Percentiles rank a stretch among this genome's conserved stretches.
Evolutionary conservation across 2,797 vertebrate species (phyloP).

Genomic region (Mico argentatus): DNA sequence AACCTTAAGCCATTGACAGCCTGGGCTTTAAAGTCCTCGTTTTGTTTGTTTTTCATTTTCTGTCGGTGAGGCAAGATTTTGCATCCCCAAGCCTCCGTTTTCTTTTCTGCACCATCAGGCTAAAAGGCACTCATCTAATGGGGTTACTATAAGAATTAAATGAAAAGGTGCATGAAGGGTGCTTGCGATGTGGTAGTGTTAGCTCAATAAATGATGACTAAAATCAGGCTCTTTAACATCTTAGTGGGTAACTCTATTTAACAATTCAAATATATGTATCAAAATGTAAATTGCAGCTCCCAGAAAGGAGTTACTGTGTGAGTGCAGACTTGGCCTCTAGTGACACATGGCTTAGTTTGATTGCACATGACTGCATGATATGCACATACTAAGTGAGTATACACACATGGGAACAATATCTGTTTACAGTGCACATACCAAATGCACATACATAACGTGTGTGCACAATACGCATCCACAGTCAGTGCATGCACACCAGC

Average conservation of each 20-base stretch:
- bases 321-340: accelerated
- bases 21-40: accelerated
- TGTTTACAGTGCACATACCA: not conserved
- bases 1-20: not conserved
- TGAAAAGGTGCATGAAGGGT: not conserved
- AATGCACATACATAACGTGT: too few species aligned
- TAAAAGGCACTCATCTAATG: not conserved
- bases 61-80: not conserved
- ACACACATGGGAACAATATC: not conserved
- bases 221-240: too few species aligned
- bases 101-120: not conserved
- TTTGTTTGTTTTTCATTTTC: not conserved
- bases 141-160: not conserved
- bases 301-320: not conserved
- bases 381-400: accelerated
- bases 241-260: not conserved
- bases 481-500: not conserved
- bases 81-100: not conserved
- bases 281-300: not conserved
- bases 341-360: not conserved
- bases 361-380: accelerated
- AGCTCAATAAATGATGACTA: not conserved
- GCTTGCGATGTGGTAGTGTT: too few species aligned
- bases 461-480: accelerated
- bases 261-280: not conserved